Percentiles rank a stretch among this genome's conserved stretches.
phyloP scores from a whole-genome alignment of 2,113 vertebrate genomes.

The Anseranas semipalmata region DNA sequence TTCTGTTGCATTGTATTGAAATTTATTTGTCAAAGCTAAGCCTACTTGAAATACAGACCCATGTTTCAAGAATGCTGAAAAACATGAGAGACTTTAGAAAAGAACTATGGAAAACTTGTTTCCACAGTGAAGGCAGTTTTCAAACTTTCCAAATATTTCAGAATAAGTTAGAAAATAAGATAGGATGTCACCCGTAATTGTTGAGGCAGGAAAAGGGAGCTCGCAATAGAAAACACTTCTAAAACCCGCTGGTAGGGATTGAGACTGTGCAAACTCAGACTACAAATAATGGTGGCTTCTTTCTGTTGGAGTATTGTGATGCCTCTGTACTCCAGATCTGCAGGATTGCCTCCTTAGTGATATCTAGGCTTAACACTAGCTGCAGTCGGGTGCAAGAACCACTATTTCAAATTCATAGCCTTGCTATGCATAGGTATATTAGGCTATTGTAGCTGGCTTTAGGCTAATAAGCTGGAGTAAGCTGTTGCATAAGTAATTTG shows the following conservation, averaged over 20 bases:
- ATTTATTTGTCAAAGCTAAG: background rate
- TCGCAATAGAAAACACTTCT: background rate
- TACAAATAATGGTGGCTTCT: background rate
- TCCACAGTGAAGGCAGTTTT: background rate
- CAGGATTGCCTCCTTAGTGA: background rate
- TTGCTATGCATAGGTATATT: background rate
- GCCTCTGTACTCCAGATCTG: background rate
- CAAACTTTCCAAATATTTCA: background rate
- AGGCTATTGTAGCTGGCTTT: background rate
- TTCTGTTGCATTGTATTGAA: background rate
- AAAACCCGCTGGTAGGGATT: background rate
- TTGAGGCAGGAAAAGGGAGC: background rate
- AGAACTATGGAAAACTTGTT: background rate
- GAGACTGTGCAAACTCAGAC: background rate
- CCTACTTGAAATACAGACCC: background rate
- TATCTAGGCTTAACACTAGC: background rate
- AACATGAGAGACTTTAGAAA: background rate
- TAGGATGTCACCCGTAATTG: background rate
- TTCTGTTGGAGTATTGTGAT: background rate
- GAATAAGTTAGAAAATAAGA: background rate
- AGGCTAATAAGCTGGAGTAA: background rate
- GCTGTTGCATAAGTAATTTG: background rate
- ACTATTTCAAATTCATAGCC: background rate
- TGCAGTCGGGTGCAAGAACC: background rate
- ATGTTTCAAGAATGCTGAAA: background rate